Evolutionary conservation across 2,797 vertebrate genomes (phyloP).

Genomic region (Brachyrhaphis roseni): DNA sequence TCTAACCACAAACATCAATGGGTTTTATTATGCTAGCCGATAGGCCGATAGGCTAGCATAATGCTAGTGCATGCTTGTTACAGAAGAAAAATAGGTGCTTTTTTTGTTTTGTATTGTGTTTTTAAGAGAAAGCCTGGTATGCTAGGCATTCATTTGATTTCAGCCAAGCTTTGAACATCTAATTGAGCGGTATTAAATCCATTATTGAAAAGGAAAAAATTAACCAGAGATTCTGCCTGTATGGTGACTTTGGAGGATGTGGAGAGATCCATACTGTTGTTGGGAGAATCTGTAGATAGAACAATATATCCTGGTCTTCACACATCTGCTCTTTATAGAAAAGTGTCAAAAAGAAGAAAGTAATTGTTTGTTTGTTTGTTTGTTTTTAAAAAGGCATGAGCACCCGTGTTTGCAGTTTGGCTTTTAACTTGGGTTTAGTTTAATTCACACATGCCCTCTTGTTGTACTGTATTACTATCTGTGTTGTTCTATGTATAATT

Average conservation of each 20-base stretch:
- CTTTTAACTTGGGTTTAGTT: not conserved
- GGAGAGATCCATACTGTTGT: not conserved
- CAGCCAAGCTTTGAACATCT: not conserved
- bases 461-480: not conserved
- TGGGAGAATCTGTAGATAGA: not conserved
- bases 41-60: no score
- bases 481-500: not conserved
- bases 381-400: not conserved
- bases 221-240: not conserved
- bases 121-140: not conserved
- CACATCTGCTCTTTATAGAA: not conserved
- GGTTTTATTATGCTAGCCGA: not conserved
- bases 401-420: not conserved
- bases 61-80: not conserved
- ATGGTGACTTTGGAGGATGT: not conserved
- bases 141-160: not conserved
- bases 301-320: not conserved
- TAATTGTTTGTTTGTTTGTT: no score
- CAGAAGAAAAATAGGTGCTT: not conserved
- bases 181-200: not conserved
- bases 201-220: not conserved
- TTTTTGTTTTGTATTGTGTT: not conserved
- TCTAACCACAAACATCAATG: not conserved
- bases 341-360: not conserved
- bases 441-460: not conserved